phyloP scores from a whole-genome alignment of 1,140 invertebrate genomes.

The Trachelipus rathkii region DNA sequence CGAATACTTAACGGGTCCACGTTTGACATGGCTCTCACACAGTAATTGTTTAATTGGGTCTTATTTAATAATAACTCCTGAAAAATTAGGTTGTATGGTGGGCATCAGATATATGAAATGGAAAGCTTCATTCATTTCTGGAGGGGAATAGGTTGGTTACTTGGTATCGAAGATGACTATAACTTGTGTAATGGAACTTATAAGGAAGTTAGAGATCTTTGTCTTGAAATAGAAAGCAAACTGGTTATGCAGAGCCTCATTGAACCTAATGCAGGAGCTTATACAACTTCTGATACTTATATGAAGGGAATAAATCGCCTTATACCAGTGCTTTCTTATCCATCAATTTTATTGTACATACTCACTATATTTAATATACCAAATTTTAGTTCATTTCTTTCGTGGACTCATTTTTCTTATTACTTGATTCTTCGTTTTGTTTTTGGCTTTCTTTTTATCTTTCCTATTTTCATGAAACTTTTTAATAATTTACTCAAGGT shows the following conservation, averaged over 20 bases:
- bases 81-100: conserved; percentile 61
- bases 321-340: conserved; percentile 45
- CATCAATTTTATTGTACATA: conserved; percentile 25
- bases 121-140: conserved; percentile 78
- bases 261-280: conserved; percentile 50
- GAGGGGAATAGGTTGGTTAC: conserved; percentile 70
- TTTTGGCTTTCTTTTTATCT: conserved; percentile 24
- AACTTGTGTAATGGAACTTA: conserved; percentile 58
- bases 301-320: conserved; percentile 49
- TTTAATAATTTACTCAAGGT: conserved; percentile 26
- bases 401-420: conserved; percentile 4
- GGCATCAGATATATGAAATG: conserved; percentile 58
- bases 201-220: conserved; percentile 50
- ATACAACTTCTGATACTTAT: conserved; percentile 53
- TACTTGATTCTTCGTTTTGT: conserved; percentile 27
- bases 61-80: conserved; percentile 62
- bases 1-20: conserved; percentile 60
- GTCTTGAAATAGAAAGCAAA: conserved; percentile 49
- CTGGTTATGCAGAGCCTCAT: conserved; percentile 52
- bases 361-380: conserved; percentile 20
- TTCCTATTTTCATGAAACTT: conserved; percentile 19
- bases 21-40: conserved; percentile 73
- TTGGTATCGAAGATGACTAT: conserved; percentile 74
- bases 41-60: conserved; percentile 68
- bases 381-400: conserved; percentile 7